Percentiles rank a stretch among this genome's conserved stretches.
Conservation (phyloP, 2,113 vertebrate genomes). For the Nematolebias whitei region DNA sequence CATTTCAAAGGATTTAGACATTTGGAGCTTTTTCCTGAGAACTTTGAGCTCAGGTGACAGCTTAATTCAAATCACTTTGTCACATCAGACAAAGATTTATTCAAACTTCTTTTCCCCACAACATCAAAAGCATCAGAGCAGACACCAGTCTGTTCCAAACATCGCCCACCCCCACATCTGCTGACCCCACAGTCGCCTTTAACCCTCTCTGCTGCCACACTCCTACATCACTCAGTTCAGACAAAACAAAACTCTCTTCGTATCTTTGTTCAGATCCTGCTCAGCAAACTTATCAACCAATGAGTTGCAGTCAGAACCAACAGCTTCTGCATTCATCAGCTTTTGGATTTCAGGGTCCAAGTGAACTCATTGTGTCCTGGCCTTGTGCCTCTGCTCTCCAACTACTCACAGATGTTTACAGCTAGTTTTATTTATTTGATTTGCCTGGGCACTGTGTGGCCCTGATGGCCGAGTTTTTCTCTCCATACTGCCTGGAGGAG, state of each 20-base stretch:
- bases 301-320: neutral
- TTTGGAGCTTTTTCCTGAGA: neutral
- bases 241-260: neutral
- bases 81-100: neutral
- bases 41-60: neutral
- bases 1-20: neutral
- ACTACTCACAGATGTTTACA: slow-evolving; percentile 51
- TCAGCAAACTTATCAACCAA: neutral
- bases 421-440: slow-evolving; percentile 58
- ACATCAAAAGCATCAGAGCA: neutral
- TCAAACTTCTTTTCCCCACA: neutral
- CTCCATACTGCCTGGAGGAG: slow-evolving; percentile 35
- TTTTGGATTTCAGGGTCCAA: slow-evolving; percentile 5
- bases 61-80: neutral
- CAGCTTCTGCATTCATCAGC: neutral
- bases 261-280: neutral
- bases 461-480: slow-evolving; percentile 47
- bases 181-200: neutral
- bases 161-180: too few species aligned
- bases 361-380: neutral
- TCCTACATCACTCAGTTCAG: neutral
- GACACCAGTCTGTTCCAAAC: neutral
- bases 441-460: slow-evolving; percentile 13
- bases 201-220: neutral
- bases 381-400: neutral